These are phyloP conservation scores for Micrasema minimum DNA, from an alignment of 1,140 invertebrate genomes.

Conservation along the genomic window DNA sequence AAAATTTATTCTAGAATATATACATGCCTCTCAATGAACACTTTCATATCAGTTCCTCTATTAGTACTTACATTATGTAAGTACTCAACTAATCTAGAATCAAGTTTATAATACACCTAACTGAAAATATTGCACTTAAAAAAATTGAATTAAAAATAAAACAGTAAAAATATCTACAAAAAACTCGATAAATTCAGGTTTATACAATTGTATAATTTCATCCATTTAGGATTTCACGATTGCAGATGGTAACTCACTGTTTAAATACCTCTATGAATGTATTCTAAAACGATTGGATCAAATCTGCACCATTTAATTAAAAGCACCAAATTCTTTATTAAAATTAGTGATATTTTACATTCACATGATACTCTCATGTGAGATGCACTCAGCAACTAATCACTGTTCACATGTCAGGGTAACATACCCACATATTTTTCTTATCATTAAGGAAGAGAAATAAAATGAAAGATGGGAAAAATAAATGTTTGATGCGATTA, in stretches of 20 bases:
- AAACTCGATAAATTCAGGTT: not conserved
- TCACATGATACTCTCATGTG: not conserved
- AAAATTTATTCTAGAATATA: not conserved
- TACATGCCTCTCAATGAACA: conserved; percentile 28
- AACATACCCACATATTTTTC: too few species aligned
- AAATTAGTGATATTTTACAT: conserved; percentile 22
- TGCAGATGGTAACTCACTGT: too few species aligned
- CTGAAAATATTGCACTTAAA: not conserved
- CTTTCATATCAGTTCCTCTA: conserved; percentile 14
- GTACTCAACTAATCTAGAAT: not conserved
- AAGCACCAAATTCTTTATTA: conserved; percentile 19
- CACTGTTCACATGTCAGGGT: too few species aligned
- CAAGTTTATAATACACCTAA: conserved; percentile 3
- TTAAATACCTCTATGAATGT: too few species aligned
- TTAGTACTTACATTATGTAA: conserved; percentile 18
- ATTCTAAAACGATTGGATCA: not conserved
- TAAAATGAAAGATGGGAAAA: not conserved
- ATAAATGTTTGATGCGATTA: not conserved
- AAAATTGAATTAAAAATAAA: too few species aligned
- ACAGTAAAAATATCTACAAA: not conserved
- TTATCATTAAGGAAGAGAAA: too few species aligned
- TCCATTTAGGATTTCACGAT: too few species aligned
- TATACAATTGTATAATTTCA: too few species aligned
- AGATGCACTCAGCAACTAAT: too few species aligned
- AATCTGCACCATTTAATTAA: conserved; percentile 2